A percentile compares a stretch with the other conserved stretches of the same genome.
Evolutionary conservation across 1,140 invertebrate genomes (phyloP).

Genomic region (Camponotus vicinus): DNA sequence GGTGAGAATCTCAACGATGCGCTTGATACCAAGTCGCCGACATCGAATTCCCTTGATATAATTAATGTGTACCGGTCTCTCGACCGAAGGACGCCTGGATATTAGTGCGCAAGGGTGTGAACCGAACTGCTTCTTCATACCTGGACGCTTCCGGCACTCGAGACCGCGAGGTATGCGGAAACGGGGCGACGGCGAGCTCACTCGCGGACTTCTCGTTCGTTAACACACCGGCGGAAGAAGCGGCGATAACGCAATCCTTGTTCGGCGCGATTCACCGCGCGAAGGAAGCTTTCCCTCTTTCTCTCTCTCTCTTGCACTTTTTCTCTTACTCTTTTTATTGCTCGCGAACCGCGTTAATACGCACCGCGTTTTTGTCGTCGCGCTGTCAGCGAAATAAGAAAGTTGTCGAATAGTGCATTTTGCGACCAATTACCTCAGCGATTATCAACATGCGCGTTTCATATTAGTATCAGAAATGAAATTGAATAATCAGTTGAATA

Average conservation of each 20-base stretch:
- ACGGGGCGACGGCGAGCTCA: not conserved
- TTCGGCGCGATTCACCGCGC: not conserved
- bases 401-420: slow-evolving; percentile 14
- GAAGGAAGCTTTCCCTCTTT: not conserved
- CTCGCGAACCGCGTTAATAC: slow-evolving; percentile 26
- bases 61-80: not conserved
- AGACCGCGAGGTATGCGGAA: slow-evolving; percentile 50
- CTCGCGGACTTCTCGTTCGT: not conserved
- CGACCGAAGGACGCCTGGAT: not conserved
- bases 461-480: slow-evolving; percentile 4
- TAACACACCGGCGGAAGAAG: not conserved
- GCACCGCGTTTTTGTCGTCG: not conserved
- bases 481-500: not conserved
- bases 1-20: too few species aligned
- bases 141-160: slow-evolving; percentile 66
- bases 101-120: slow-evolving; percentile 58
- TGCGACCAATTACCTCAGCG: slow-evolving; percentile 15
- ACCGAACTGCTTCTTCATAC: slow-evolving; percentile 66
- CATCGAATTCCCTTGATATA: not conserved
- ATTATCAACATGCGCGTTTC: slow-evolving; percentile 44
- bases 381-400: slow-evolving; percentile 47
- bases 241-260: slow-evolving; percentile 22
- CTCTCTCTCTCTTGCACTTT: not conserved
- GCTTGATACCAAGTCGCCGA: not conserved
- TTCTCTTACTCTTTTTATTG: too few species aligned